phyloP scores from a whole-genome alignment of 1,140 invertebrate genomes.

The Adoxophyes honmai region DNA sequence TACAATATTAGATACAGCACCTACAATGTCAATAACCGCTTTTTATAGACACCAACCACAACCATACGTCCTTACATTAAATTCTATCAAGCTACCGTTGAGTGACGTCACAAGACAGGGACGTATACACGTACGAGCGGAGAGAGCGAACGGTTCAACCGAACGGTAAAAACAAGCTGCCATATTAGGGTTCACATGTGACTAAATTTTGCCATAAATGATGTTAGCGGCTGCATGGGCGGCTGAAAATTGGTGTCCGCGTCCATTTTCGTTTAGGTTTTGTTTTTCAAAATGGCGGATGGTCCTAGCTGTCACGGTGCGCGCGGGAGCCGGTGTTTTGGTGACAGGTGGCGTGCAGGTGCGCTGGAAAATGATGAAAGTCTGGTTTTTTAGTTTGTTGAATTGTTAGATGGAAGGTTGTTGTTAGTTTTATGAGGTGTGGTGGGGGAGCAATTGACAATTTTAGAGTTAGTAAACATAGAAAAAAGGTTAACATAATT shows the following conservation, averaged over 20 bases:
- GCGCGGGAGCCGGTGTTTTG: slow-evolving; percentile 34
- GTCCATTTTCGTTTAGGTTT: slow-evolving; percentile 41
- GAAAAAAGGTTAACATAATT: too few species aligned
- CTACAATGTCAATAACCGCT: background rate
- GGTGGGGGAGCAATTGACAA: too few species aligned
- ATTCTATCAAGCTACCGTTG: slow-evolving; percentile 41
- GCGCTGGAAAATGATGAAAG: slow-evolving; percentile 6
- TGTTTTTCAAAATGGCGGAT: slow-evolving; percentile 33
- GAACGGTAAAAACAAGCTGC: slow-evolving; percentile 50
- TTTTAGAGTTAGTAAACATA: too few species aligned
- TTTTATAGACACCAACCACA: background rate
- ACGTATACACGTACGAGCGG: slow-evolving; percentile 17
- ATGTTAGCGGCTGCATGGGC: slow-evolving; percentile 30
- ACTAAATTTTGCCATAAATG: slow-evolving; percentile 56
- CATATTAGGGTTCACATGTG: slow-evolving; percentile 64
- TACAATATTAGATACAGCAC: background rate
- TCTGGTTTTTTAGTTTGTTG: slow-evolving; percentile 6
- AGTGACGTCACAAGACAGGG: slow-evolving; percentile 52
- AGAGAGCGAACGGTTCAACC: slow-evolving; percentile 28
- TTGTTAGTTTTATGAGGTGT: too few species aligned
- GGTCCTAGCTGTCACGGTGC: slow-evolving; percentile 18
- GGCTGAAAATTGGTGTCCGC: slow-evolving; percentile 32
- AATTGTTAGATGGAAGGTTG: slow-evolving; percentile 7
- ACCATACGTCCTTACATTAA: slow-evolving; percentile 3
- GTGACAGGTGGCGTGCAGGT: slow-evolving; percentile 35